A percentile compares a stretch with the other conserved stretches of the same genome.
These are phyloP conservation scores for Falco naumanni DNA, from an alignment of 2,797 vertebrate genomes.

Conservation along the genomic window DNA sequence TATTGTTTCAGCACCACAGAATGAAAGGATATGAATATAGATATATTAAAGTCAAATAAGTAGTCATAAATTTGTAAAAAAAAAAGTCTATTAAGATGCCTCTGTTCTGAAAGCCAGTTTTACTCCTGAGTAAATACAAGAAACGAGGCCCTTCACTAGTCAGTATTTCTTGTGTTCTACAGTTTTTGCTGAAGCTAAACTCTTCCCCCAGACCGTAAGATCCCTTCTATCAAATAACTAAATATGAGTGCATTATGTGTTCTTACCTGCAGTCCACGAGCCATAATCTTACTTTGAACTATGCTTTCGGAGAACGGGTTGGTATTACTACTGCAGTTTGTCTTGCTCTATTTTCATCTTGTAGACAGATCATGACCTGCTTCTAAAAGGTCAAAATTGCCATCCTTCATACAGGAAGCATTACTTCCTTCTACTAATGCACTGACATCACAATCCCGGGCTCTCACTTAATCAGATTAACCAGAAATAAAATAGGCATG, in stretches of 20 bases:
- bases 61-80: neutral
- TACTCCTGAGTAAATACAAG: neutral
- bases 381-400: neutral
- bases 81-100: neutral
- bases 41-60: neutral
- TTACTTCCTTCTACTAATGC: neutral
- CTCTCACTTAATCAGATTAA: constrained; percentile 47
- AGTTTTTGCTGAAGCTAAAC: neutral
- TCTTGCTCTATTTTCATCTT: neutral
- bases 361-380: neutral
- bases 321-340: neutral
- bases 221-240: neutral
- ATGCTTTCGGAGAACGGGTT: neutral
- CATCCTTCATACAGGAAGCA: neutral
- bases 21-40: neutral
- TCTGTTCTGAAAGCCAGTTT: neutral
- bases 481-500: constrained; percentile 22
- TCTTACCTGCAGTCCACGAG: constrained; percentile 48
- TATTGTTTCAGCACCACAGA: neutral
- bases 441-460: constrained; percentile 42
- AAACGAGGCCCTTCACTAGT: neutral
- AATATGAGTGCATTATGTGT: neutral
- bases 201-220: neutral
- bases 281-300: neutral
- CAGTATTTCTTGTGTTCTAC: neutral